Conservation (phyloP, 1,140 invertebrate genomes). For the Penaeus indicus region DNA sequence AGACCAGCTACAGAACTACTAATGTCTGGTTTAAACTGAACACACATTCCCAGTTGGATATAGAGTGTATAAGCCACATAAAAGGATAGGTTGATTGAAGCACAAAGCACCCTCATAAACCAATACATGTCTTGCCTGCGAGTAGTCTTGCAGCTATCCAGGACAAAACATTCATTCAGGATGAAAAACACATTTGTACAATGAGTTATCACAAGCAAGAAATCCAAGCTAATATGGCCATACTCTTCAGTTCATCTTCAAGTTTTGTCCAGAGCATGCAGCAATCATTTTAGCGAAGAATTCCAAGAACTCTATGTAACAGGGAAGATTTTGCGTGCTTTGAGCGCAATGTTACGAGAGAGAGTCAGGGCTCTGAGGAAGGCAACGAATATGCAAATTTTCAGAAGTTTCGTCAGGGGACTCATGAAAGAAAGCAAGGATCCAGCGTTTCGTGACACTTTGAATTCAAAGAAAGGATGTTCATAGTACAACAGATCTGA, state of each 20-base stretch:
- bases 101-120: constrained; percentile 91
- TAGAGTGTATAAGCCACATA: constrained; percentile 90
- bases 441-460: constrained; percentile 73
- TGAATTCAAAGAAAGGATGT: constrained; percentile 85
- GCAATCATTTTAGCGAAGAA: constrained; percentile 85
- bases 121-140: constrained; percentile 89
- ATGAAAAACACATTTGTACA: constrained; percentile 94
- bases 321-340: constrained; percentile 90
- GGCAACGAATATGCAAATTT: constrained; percentile 87
- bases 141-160: constrained; percentile 80
- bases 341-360: constrained; percentile 89
- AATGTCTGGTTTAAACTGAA: constrained; percentile 91
- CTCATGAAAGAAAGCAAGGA: constrained; percentile 78
- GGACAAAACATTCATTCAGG: constrained; percentile 86
- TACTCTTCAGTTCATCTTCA: constrained; percentile 89
- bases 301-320: constrained; percentile 88
- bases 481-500: constrained; percentile 84
- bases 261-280: constrained; percentile 81
- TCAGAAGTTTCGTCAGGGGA: constrained; percentile 77
- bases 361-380: constrained; percentile 86
- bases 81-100: constrained; percentile 93
- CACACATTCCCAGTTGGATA: constrained; percentile 82
- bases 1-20: constrained; percentile 93
- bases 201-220: constrained; percentile 88
- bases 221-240: constrained; percentile 95